Evolutionary conservation across 2,797 vertebrate species (phyloP), one percentile per base, ranked within the genome.

Genomic region (Balearica regulorum): DNA sequence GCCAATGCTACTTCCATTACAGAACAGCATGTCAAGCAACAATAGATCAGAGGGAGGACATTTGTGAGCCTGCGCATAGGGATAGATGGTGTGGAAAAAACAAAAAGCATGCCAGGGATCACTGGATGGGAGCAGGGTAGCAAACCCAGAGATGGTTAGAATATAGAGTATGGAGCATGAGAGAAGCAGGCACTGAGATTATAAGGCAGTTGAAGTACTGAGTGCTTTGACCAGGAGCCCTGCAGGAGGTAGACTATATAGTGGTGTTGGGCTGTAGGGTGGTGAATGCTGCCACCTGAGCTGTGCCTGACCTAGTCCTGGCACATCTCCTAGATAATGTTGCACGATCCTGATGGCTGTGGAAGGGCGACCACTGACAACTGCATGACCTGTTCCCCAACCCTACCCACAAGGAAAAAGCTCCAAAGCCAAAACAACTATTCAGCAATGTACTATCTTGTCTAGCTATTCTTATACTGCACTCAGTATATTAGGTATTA

Each of bases 401-500:
- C 62, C 39, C 39, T 65, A 37, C 58, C 69, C 90, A 35, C 64
- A 93, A 89, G 18, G 29, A 87, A 79, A 29, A 89, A 48, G 19
- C 10, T 94, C n/a, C 54, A 65, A 6, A 76, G 86, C 77, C 92
- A 92, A 93, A 93, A 96, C 44, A 89, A 87, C 72, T 87, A 12
- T 69, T 82, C 46, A 13, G 35, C 69, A 39, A 54, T 88, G 68
- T 87, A 17, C 90, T 89, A 17, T 76, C 55, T 84, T 89, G 81
- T 82, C 70, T 87, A 68, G 77, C 73, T 95, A 66, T 94, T 94
- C 84, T 93, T 95, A 39, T 28, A 68, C 66, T 65, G 51, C 21
- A 49, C 17, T 89, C 15, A 2, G 31, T 80, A 17, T 83, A 68
- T 93, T 95, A 86, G 87, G 58, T 82, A 73, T 84, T 87, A 39